phyloP scores from a whole-genome alignment of 2,797 vertebrate genomes.

The Cirrhinus mrigala region DNA sequence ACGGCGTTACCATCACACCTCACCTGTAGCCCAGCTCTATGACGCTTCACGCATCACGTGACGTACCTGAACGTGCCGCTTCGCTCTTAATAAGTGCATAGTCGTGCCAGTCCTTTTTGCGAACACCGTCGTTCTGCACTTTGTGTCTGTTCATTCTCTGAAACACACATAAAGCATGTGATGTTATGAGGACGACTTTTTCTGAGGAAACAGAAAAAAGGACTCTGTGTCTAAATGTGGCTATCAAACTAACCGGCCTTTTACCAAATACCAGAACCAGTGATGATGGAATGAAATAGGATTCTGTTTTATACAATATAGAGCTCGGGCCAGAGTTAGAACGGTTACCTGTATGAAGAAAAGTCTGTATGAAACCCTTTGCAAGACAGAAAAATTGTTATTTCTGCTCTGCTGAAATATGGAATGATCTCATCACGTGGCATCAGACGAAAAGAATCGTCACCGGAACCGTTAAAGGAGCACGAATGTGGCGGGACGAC shows the following conservation, averaged over 20 bases:
- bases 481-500: not conserved
- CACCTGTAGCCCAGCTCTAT: not conserved
- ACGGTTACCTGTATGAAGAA: not conserved
- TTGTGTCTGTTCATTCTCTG: constrained; percentile 76
- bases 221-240: not conserved
- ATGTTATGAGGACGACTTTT: not conserved
- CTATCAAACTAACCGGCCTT: not conserved
- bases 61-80: constrained; percentile 82
- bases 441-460: no score
- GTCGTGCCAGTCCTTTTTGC: constrained; percentile 92
- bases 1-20: not conserved
- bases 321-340: not conserved
- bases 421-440: not conserved
- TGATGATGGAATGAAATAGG: not conserved
- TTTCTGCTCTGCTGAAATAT: not conserved
- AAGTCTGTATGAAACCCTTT: not conserved
- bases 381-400: no score
- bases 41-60: not conserved
- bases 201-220: not conserved
- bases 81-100: constrained; percentile 86
- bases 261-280: not conserved
- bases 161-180: constrained; percentile 57
- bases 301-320: not conserved
- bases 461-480: not conserved
- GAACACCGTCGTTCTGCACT: constrained; percentile 65